phyloP scores from a whole-genome alignment of 2,888 invertebrate genomes.

The Smittia aterrima region DNA sequence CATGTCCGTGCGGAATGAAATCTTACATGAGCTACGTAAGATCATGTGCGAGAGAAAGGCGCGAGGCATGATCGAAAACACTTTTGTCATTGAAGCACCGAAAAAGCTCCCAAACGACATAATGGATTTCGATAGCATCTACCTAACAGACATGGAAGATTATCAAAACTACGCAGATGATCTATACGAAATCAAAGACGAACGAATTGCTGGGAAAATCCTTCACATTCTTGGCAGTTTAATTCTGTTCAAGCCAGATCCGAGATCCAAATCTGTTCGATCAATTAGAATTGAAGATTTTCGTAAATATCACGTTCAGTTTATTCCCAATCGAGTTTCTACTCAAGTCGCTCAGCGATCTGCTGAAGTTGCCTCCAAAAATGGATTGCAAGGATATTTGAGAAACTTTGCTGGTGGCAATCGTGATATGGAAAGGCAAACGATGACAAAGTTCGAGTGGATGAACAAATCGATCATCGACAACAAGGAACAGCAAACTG shows the following conservation, averaged over 20 bases:
- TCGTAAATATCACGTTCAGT: conserved; percentile 25
- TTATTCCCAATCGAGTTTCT: conserved; percentile 9
- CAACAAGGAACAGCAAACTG: conserved; percentile 66
- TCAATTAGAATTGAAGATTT: not conserved
- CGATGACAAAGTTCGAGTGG: not conserved
- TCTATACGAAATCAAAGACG: not conserved
- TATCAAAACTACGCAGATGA: conserved; percentile 22
- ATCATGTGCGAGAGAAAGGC: conserved; percentile 7
- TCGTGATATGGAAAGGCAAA: not conserved
- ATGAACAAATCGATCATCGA: conserved; percentile 44
- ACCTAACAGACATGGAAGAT: not conserved
- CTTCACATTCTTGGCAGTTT: not conserved
- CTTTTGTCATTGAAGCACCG: conserved; percentile 5
- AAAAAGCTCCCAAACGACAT: conserved; percentile 2
- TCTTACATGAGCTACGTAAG: too few species aligned
- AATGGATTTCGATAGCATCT: not conserved
- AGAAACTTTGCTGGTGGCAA: not conserved
- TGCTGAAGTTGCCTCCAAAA: not conserved
- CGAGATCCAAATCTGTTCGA: too few species aligned
- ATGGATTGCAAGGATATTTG: not conserved
- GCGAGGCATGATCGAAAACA: too few species aligned
- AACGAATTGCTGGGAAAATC: not conserved
- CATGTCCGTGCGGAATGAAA: too few species aligned
- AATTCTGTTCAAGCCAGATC: not conserved
- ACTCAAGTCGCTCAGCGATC: not conserved